Percentiles rank a stretch among this genome's conserved stretches.
Evolutionary conservation across 2,888 invertebrate genomes (phyloP).

Genomic region (Andricus quercusramuli): DNA sequence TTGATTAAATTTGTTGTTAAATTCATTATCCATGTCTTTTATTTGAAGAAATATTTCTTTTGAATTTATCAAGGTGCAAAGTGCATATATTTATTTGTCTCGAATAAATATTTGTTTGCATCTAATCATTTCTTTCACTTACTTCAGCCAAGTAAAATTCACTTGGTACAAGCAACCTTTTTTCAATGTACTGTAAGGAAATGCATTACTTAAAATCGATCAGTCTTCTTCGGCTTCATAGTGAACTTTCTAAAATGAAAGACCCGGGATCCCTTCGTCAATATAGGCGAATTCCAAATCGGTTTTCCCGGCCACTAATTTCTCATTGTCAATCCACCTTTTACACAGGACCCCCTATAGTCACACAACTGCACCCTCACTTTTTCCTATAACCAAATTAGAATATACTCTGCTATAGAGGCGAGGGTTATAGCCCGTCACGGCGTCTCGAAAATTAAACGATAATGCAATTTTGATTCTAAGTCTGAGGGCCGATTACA

Average conservation of each 20-base stretch:
- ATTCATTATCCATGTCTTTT: no score
- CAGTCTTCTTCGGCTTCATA: conserved; percentile 14
- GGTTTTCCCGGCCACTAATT: conserved; percentile 71
- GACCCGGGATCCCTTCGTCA: conserved; percentile 2
- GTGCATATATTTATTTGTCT: no score
- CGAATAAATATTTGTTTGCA: no score
- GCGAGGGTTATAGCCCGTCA: conserved; percentile 57
- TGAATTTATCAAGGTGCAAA: no score
- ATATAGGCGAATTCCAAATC: conserved; percentile 64
- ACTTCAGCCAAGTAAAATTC: no score
- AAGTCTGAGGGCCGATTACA: conserved; percentile 69
- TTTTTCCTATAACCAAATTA: conserved; percentile 71
- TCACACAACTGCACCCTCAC: conserved; percentile 65
- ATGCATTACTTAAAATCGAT: conserved; percentile 11
- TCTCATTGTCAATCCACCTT: conserved; percentile 60
- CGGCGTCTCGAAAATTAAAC: conserved; percentile 69
- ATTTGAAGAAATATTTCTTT: no score
- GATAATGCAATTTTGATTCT: conserved; percentile 69
- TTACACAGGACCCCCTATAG: conserved; percentile 58
- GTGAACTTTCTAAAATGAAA: conserved; percentile 24
- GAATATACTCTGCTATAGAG: conserved; percentile 64
- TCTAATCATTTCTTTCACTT: no score
- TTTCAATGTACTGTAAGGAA: no score
- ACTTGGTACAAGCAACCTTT: no score
- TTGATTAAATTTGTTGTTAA: no score